These are phyloP conservation scores for Cheilosia pagana DNA, from an alignment of 2,888 invertebrate species.

Conservation along the genomic window DNA sequence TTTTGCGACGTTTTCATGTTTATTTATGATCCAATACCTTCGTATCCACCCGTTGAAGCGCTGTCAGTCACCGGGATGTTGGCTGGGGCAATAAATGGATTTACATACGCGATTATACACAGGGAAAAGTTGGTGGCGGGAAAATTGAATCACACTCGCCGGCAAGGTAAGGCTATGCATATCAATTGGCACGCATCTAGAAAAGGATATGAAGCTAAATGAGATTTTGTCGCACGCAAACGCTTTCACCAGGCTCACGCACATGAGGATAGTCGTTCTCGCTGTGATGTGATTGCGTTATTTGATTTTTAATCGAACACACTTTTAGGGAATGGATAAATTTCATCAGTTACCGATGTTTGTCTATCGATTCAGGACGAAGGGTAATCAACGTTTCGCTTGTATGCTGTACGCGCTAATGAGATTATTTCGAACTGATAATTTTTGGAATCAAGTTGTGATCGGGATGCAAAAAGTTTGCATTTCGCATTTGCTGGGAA, in stretches of 20 bases:
- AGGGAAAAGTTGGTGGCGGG: constrained; percentile 10
- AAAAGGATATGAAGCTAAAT: constrained; percentile 32
- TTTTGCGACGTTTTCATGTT: constrained; percentile 60
- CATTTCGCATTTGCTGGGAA: not conserved
- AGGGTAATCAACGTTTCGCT: not conserved
- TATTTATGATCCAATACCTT: constrained; percentile 40
- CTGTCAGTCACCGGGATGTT: constrained; percentile 2
- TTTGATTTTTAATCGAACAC: constrained; percentile 55
- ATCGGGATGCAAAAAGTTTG: not conserved
- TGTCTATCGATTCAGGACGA: constrained; percentile 1
- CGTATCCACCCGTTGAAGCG: constrained; percentile 2
- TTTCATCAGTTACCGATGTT: not conserved
- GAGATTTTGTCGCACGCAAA: constrained; percentile 44
- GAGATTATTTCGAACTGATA: not conserved
- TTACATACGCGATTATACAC: constrained; percentile 46
- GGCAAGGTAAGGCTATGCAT: constrained; percentile 30
- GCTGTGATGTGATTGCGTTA: constrained; percentile 36
- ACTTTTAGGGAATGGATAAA: not conserved
- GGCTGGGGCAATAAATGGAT: constrained; percentile 61
- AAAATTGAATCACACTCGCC: constrained; percentile 46
- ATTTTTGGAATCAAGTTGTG: not conserved
- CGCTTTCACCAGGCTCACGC: not conserved
- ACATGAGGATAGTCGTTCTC: not conserved
- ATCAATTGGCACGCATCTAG: constrained; percentile 38
- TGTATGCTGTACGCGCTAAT: not conserved